Percentiles rank a stretch among this genome's conserved stretches.
Evolutionary conservation across 2,113 vertebrate species (phyloP).

Genomic region (Lutjanus erythropterus): DNA sequence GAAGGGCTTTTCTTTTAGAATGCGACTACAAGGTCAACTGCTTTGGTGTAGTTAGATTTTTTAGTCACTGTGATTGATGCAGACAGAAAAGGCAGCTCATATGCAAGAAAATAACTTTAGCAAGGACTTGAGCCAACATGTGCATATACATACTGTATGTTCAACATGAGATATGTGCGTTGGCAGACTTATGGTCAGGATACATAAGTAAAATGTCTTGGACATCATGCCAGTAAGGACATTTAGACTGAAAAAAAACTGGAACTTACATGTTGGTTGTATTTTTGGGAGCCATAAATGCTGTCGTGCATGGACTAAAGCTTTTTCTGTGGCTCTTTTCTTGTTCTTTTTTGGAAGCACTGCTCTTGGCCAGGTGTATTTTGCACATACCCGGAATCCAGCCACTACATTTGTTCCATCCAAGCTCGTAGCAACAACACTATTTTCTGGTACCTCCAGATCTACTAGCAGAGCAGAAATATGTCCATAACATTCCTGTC

Average conservation of each 20-base stretch:
- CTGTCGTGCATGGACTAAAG: not conserved
- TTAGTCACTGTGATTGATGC: slow-evolving; percentile 24
- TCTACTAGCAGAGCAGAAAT: not conserved
- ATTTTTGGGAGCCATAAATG: not conserved
- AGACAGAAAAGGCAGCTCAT: slow-evolving; percentile 1
- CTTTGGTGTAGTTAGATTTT: slow-evolving; percentile 26
- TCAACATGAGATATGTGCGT: not conserved
- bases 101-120: slow-evolving; percentile 4
- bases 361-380: not conserved
- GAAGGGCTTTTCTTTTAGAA: not conserved
- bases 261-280: not conserved
- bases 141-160: not conserved
- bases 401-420: not conserved
- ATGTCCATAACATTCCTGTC: not conserved
- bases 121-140: slow-evolving; percentile 8
- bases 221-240: not conserved
- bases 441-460: not conserved
- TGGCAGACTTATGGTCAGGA: not conserved
- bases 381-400: not conserved
- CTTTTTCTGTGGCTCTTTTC: not conserved
- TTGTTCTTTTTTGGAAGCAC: not conserved
- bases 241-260: slow-evolving; percentile 2
- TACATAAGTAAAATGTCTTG: not conserved
- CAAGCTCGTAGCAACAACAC: not conserved
- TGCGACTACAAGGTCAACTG: slow-evolving; percentile 3